Evolutionary conservation across 2,113 vertebrate species (phyloP).

Genomic region (Alligator sinensis): DNA sequence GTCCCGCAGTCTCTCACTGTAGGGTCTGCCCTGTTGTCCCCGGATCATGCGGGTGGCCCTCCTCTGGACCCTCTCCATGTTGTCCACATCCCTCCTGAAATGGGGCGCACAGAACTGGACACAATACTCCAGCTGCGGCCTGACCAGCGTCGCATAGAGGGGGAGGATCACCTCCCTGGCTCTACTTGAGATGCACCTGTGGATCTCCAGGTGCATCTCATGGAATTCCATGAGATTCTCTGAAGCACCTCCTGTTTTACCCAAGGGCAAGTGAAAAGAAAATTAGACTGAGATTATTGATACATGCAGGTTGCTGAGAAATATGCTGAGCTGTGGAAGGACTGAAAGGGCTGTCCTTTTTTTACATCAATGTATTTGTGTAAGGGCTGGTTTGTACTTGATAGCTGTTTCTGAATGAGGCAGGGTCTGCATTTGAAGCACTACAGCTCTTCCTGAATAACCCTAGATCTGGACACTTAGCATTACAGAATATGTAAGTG

Average conservation of each 20-base stretch:
- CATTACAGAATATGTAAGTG: not conserved
- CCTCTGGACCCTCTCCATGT: too few relatives aligned
- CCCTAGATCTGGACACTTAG: not conserved
- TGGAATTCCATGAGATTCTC: fast-evolving
- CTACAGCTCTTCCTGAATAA: not conserved
- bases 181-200: too few relatives aligned
- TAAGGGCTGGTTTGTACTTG: not conserved
- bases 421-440: not conserved
- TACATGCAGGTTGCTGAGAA: fast-evolving
- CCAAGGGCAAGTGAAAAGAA: not conserved
- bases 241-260: not conserved
- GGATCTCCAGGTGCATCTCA: too few relatives aligned
- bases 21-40: too few relatives aligned
- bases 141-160: too few relatives aligned
- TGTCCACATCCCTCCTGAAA: too few relatives aligned
- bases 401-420: not conserved
- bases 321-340: not conserved
- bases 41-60: too few relatives aligned
- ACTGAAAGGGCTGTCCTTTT: not conserved
- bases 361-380: not conserved
- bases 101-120: too few relatives aligned
- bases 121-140: too few relatives aligned
- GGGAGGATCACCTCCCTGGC: too few relatives aligned
- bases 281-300: not conserved
- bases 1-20: too few relatives aligned